These are phyloP conservation scores for Gambusia holbrooki DNA, from an alignment of 2,113 vertebrate genomes.

Conservation along the genomic window DNA sequence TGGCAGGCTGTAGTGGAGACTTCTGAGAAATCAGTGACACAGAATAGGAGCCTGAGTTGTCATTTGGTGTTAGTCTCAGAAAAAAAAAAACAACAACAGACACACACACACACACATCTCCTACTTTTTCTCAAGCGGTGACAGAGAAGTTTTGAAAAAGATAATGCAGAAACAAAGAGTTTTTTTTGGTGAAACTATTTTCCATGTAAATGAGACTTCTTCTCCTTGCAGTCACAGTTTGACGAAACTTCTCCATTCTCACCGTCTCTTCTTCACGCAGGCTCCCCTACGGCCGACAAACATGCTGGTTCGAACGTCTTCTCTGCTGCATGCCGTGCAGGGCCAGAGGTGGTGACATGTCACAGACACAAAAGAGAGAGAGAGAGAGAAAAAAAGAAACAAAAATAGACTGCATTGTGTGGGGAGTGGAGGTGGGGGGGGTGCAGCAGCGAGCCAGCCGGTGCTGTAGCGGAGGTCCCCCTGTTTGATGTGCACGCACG, in stretches of 20 bases:
- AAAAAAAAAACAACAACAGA: background rate
- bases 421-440: conserved; percentile 14
- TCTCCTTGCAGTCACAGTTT: background rate
- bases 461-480: conserved; percentile 39
- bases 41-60: conserved; percentile 45
- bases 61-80: conserved; percentile 15
- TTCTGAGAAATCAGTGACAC: conserved; percentile 62
- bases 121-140: background rate
- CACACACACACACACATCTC: too few relatives aligned
- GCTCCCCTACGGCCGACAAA: background rate
- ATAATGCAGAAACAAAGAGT: background rate
- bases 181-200: background rate
- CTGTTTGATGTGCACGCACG: conserved; percentile 59
- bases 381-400: background rate
- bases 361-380: conserved; percentile 42
- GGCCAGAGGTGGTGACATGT: conserved; percentile 51
- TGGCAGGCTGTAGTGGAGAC: conserved; percentile 44
- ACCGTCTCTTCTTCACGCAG: background rate
- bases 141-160: background rate
- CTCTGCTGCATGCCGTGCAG: conserved; percentile 13
- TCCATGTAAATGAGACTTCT: background rate
- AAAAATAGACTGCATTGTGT: conserved; percentile 38
- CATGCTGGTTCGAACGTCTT: conserved; percentile 2
- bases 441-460: conserved; percentile 26
- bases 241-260: background rate